phyloP scores from a whole-genome alignment of 2,888 invertebrate species.

The Archips crataeganus region DNA sequence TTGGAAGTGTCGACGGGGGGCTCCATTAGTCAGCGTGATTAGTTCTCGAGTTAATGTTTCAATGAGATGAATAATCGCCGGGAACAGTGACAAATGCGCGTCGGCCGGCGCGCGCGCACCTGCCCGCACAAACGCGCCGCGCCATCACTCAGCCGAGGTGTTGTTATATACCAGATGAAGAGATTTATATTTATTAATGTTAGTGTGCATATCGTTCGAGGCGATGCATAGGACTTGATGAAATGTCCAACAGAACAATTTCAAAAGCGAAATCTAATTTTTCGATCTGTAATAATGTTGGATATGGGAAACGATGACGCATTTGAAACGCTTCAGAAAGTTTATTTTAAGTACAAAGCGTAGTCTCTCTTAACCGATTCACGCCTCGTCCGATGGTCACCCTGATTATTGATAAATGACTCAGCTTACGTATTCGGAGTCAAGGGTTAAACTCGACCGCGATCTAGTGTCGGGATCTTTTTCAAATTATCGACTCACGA shows the following conservation, averaged over 20 bases:
- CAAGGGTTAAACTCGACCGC: slow-evolving; percentile 77
- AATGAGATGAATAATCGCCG: slow-evolving; percentile 85
- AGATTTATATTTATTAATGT: slow-evolving; percentile 81
- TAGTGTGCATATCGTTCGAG: slow-evolving; percentile 62
- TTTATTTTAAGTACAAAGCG: background rate
- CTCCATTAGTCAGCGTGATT: slow-evolving; percentile 85
- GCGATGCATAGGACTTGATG: slow-evolving; percentile 50
- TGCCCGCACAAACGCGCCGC: slow-evolving; percentile 77
- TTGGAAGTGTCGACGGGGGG: slow-evolving; percentile 84
- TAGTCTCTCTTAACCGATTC: slow-evolving; percentile 20
- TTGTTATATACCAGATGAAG: slow-evolving; percentile 73
- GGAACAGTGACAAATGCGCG: slow-evolving; percentile 83
- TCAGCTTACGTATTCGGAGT: slow-evolving; percentile 74
- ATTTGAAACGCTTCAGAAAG: background rate
- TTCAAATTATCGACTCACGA: slow-evolving; percentile 63
- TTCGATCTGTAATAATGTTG: background rate
- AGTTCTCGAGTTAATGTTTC: slow-evolving; percentile 84
- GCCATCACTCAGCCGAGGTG: slow-evolving; percentile 76
- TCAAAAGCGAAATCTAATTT: background rate
- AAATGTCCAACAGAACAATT: slow-evolving; percentile 36
- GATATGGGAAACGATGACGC: background rate
- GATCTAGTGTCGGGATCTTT: slow-evolving; percentile 76
- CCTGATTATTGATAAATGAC: slow-evolving; percentile 77
- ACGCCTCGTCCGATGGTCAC: slow-evolving; percentile 60
- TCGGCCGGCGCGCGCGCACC: slow-evolving; percentile 79